Conservation (phyloP, 1,140 invertebrate species). For the Drosophila kikkawai region DNA sequence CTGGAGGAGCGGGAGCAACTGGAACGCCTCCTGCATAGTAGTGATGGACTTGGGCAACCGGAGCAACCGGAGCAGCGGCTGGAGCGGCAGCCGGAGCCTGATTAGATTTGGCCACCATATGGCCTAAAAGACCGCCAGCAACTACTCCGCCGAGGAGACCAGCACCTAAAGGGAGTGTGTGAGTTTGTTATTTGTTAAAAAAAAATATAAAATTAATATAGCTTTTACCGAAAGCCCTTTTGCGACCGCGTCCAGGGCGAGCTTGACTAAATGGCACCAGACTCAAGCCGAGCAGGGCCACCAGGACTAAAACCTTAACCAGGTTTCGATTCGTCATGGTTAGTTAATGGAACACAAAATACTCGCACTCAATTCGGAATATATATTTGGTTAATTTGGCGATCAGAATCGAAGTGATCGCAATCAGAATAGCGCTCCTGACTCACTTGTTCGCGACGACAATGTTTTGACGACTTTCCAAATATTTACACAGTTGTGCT, state of each 20-base stretch:
- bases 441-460: constrained; percentile 40
- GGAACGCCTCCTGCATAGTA: constrained; percentile 7
- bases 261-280: constrained; percentile 42
- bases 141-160: constrained; percentile 60
- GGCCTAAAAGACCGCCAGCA: constrained; percentile 49
- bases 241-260: constrained; percentile 46
- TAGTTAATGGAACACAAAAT: not conserved
- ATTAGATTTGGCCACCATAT: constrained; percentile 27
- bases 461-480: constrained; percentile 40
- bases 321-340: constrained; percentile 44
- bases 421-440: constrained; percentile 1
- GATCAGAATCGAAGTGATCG: constrained; percentile 27
- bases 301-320: constrained; percentile 33
- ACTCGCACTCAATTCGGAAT: not conserved
- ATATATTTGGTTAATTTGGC: constrained; percentile 21
- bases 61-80: constrained; percentile 20
- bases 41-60: constrained; percentile 44
- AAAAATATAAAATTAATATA: not conserved
- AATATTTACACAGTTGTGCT: constrained; percentile 66
- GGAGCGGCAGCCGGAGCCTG: constrained; percentile 20
- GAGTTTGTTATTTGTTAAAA: too few relatives aligned
- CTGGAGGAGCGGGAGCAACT: not conserved
- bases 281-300: constrained; percentile 30
- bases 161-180: constrained; percentile 25
- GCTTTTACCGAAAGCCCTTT: constrained; percentile 49